A percentile compares a stretch with the other conserved stretches of the same genome.
Evolutionary conservation across 2,888 invertebrate genomes (phyloP).

Genomic region (Netelia virgata): DNA sequence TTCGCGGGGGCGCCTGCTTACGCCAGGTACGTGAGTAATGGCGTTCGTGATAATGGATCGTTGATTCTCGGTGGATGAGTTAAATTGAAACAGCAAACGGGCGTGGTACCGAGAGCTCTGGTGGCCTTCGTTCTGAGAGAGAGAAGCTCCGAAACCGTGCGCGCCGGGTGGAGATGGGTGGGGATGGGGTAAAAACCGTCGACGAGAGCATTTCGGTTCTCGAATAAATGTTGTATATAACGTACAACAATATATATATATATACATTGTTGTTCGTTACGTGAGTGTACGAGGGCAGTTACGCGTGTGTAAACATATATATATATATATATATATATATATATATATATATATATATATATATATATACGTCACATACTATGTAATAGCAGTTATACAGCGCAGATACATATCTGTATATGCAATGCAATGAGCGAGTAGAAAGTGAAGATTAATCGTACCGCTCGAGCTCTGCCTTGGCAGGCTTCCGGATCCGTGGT

Average conservation of each 20-base stretch:
- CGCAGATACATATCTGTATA: neutral
- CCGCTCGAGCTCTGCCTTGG: constrained; percentile 4
- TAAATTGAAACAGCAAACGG: constrained; percentile 73
- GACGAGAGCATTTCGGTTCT: constrained; percentile 11
- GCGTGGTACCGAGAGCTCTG: constrained; percentile 67
- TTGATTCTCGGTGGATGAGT: constrained; percentile 71
- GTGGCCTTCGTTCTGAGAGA: constrained; percentile 36
- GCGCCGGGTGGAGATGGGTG: neutral
- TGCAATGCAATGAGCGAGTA: constrained; percentile 1
- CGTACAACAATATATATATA: neutral
- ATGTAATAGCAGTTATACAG: no score
- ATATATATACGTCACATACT: no score
- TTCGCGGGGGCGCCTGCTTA: constrained; percentile 65
- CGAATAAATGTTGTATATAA: neutral
- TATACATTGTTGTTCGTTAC: neutral
- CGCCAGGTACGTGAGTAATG: constrained; percentile 72
- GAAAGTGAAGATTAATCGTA: constrained; percentile 23
- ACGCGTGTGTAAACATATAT: neutral
- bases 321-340: neutral
- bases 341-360: neutral
- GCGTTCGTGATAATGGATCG: constrained; percentile 73
- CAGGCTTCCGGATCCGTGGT: constrained; percentile 19
- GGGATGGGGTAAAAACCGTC: neutral
- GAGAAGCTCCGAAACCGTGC: neutral
- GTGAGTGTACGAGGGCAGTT: neutral